phyloP scores from a whole-genome alignment of 2,113 vertebrate genomes.

The Eudyptes chrysolophus region DNA sequence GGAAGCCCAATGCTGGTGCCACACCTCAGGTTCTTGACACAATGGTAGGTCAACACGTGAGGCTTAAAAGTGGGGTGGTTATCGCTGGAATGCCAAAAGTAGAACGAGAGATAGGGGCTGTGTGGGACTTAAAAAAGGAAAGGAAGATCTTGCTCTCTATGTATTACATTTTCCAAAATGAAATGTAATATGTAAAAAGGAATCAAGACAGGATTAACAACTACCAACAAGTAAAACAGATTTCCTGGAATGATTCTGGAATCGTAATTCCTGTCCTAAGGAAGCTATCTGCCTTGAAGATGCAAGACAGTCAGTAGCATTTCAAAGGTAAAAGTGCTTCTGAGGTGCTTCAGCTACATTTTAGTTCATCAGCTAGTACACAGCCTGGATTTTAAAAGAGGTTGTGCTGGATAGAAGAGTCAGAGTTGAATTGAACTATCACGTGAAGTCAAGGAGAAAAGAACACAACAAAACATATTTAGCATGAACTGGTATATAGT shows the following conservation, averaged over 20 bases:
- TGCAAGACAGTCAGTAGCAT: background rate
- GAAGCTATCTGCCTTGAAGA: background rate
- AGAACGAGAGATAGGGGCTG: background rate
- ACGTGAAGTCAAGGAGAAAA: background rate
- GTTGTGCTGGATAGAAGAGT: background rate
- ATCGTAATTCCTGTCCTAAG: background rate
- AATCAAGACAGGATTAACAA: background rate
- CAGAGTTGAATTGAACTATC: background rate
- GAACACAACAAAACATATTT: background rate
- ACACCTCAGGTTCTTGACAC: background rate
- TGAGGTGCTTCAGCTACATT: background rate
- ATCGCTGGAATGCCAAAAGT: background rate
- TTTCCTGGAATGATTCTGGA: background rate
- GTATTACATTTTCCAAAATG: background rate
- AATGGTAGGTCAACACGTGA: background rate
- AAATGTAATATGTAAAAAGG: background rate
- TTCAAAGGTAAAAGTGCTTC: background rate
- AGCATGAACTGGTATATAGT: fast-evolving
- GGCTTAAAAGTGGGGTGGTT: background rate
- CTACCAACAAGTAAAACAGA: background rate
- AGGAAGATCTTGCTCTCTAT: background rate
- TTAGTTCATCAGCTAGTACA: background rate
- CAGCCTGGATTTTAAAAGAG: background rate
- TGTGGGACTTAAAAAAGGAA: background rate
- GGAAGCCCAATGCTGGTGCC: background rate